Base-by-base conservation (phyloP, 2,113 vertebrate genomes). In the Ammodramus savannarum region DNA sequence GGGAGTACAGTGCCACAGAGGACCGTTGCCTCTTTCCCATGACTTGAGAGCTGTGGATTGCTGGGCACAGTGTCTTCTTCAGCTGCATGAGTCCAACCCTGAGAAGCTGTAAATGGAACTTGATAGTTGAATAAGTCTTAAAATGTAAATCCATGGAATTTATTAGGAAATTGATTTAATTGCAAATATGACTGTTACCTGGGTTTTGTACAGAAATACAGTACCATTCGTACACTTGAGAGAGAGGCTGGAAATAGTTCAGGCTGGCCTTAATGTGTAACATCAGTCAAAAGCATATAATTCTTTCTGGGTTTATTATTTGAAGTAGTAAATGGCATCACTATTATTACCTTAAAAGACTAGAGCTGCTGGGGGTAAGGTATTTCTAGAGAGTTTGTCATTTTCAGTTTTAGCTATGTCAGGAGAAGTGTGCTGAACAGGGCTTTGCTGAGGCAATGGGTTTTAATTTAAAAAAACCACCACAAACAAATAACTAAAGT, bases 1-100 rank as follows among this genome's bases (percentile, higher is more conserved):
- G 19, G 23, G 8, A 34, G 13, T 83, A 12, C 4, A 14, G 31
- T 32, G 52, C 27, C 9, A 3, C 11, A 41, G 54, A 19, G 43
- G 34, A 34, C 19, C 0, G 0, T 18, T 58, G 26, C 32, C 26
- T 76, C 36, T 58, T 63, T 76, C 32, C 38, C 13, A 0, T 31
- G 16, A 10, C 29, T 51, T 51, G 20, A 48, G 61, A 68, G 32
- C 38, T 87, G 14, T 22, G 9, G 49, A 2, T 73, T 41, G 41
- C 25, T 36, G 16, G 41, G 23, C 73, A 7, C 8, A 34, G 6
- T 7, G 9, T 72, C 44, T 73, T 65, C 39, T 39, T 49, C 36
- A 73, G 41, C 25, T 34, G 6, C 1, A 0, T 0, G 3, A 55
- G 11, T 76, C 27, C 62, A 68, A 10, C 29, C 34, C 36, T 69